Base-by-base conservation (phyloP, 2,113 vertebrate species). In the Cyprinodon brontotheroides region DNA sequence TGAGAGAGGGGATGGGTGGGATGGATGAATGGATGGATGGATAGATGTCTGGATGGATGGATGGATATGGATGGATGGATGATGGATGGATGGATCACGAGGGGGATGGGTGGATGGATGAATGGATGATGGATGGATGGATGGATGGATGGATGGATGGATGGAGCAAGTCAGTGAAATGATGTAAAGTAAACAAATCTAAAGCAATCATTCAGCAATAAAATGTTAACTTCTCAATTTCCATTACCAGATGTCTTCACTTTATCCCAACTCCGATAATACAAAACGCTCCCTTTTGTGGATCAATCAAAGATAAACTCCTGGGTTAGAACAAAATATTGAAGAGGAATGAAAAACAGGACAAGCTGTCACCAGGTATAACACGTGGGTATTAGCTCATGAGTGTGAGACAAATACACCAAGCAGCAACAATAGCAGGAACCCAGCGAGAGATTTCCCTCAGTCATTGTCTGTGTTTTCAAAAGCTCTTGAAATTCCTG, bases 391-490 rank as follows among this genome's bases (percentile, higher is more conserved):
- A 62, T 66, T 1, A 22, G 20, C 47, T 71, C 60, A 48, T 10
- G n/a, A 62, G 57, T 61, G 38, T 50, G 36, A 72, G 66, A 17
- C 59, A 37, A 70, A 43, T 36, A 65, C 61, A 72, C 40, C 74
- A 77, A 62, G 60, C 65, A 38, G 53, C 70, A 72, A 82, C 70
- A 83, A 82, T 47, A 66, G 65, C 82, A 74, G 82, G 77, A 81
- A 82, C 62, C 77, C 71, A 72, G 53, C 66, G 61, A 47, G 65
- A 45, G 14, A 65, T 71, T 77, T 77, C 17, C 50, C 47, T 47
- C 2, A 5, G 22, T 75, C 39, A 60, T 62, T 4, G 11, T 47
- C 37, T 29, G 15, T 41, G 29, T 69, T 76, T 63, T 66, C 11
- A 77, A 10, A 53, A 53, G 53, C 45, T 66, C 29, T 60, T 37